Conservation (phyloP, 2,888 invertebrate species). For the Arrhopalites spinosus region DNA sequence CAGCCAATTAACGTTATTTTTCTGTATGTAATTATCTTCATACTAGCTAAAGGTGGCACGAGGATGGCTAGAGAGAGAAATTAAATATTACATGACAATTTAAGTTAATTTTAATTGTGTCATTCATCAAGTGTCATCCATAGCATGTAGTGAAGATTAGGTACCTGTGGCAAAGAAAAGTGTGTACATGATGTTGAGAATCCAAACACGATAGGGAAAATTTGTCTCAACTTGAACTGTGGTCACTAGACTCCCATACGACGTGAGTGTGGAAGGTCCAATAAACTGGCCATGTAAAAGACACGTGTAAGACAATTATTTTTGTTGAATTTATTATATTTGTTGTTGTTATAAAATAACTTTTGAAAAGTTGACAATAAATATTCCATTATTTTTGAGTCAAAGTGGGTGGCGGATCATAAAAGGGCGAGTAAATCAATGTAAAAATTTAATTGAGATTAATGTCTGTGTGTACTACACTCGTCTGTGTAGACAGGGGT, state of each 20-base stretch:
- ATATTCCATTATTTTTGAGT: too few species aligned
- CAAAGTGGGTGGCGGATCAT: background rate
- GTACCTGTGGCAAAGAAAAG: slow-evolving; percentile 48
- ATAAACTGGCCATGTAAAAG: slow-evolving; percentile 27
- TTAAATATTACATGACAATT: background rate
- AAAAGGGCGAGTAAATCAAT: background rate
- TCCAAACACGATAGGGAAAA: slow-evolving; percentile 40
- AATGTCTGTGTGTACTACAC: background rate
- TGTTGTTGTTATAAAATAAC: too few species aligned
- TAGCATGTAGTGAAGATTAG: too few species aligned
- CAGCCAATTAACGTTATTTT: slow-evolving; percentile 43
- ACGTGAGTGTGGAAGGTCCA: slow-evolving; percentile 46
- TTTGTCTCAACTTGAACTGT: slow-evolving; percentile 25
- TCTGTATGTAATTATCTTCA: slow-evolving; percentile 24
- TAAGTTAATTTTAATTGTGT: background rate
- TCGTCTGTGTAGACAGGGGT: background rate
- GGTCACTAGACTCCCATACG: slow-evolving; percentile 42
- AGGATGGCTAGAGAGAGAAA: slow-evolving; percentile 24
- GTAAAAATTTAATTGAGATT: background rate
- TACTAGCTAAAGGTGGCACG: slow-evolving; percentile 28
- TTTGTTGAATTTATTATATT: too few species aligned
- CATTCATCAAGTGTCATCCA: too few species aligned
- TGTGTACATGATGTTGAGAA: slow-evolving; percentile 43
- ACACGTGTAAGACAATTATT: background rate
- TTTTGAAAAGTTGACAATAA: too few species aligned